phyloP scores from a whole-genome alignment of 2,797 vertebrate species.

The Melanotaenia pygmaea region DNA sequence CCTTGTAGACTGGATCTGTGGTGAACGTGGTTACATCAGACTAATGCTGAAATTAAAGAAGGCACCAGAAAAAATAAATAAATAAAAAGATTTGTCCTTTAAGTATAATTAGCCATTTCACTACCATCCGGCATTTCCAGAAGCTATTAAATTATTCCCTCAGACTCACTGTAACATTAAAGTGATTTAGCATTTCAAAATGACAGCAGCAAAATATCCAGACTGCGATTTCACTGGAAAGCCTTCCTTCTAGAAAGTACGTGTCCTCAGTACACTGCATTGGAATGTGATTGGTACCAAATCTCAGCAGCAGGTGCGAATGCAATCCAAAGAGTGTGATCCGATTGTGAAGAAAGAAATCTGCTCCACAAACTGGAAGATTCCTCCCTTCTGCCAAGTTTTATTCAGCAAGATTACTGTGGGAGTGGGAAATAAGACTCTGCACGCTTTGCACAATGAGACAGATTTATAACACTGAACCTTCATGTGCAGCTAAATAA shows the following conservation, averaged over 20 bases:
- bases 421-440: background rate
- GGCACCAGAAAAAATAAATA: no score
- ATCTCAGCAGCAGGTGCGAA: slow-evolving; percentile 5
- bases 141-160: no score
- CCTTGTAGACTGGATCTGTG: no score
- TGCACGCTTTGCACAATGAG: background rate
- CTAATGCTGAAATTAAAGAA: no score
- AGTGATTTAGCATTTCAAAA: no score
- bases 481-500: background rate
- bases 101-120: no score
- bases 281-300: background rate
- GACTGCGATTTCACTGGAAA: background rate
- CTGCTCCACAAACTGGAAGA: slow-evolving; percentile 2
- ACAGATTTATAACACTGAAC: background rate
- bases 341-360: background rate
- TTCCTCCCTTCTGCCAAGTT: slow-evolving; percentile 1
- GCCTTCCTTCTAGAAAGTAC: background rate
- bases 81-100: no score
- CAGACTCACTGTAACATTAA: no score
- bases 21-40: no score
- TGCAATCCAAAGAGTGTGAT: background rate
- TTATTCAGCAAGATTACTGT: background rate
- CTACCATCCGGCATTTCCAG: no score
- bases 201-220: background rate
- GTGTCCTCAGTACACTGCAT: background rate